These are phyloP conservation scores for Anarrhichthys ocellatus DNA, from an alignment of 2,113 vertebrate species.

Conservation along the genomic window DNA sequence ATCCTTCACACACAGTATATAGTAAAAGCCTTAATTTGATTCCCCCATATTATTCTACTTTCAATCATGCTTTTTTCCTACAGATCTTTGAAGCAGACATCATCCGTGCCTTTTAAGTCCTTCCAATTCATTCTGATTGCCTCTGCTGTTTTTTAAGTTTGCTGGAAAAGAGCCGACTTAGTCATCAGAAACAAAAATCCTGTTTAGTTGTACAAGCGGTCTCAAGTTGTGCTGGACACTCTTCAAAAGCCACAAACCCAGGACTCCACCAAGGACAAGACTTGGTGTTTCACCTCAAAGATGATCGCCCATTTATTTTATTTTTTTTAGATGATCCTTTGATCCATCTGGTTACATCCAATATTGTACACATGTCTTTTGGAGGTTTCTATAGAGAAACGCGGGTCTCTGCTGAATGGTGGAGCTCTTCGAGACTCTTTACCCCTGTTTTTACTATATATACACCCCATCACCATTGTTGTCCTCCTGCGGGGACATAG, in stretches of 20 bases:
- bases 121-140: conserved; percentile 14
- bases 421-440: not conserved
- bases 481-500: not conserved
- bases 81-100: conserved; percentile 13
- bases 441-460: not conserved
- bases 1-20: not conserved
- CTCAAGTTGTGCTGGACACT: not conserved
- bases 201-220: not conserved
- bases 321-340: not conserved
- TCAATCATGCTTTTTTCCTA: not conserved
- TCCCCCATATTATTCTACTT: not conserved
- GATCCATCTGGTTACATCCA: not conserved
- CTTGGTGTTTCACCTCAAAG: not conserved
- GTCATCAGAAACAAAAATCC: not conserved
- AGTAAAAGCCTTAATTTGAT: not conserved
- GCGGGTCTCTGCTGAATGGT: not conserved
- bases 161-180: not conserved
- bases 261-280: not conserved
- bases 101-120: not conserved
- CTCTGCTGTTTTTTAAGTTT: conserved; percentile 16
- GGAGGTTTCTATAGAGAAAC: not conserved
- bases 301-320: no score
- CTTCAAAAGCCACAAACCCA: not conserved
- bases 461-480: not conserved
- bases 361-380: no score